Evolutionary conservation across 2,888 invertebrate genomes (phyloP).

Genomic region (Sympetrum striolatum): DNA sequence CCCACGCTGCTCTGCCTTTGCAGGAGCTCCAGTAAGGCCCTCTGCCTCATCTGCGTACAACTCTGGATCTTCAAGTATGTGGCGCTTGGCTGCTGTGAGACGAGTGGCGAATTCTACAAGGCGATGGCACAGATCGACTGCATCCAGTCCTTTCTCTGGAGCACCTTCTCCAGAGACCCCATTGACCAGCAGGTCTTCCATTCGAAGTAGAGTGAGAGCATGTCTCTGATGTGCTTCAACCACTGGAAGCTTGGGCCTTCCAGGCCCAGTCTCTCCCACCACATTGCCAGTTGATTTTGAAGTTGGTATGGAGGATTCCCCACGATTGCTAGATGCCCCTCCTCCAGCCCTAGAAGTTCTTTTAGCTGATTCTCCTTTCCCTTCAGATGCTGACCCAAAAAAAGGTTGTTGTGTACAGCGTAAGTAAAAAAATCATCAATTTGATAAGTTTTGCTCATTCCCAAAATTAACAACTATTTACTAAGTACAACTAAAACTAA

Average conservation of each 20-base stretch:
- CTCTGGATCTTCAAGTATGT: conserved; percentile 81
- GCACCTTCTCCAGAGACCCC: conserved; percentile 68
- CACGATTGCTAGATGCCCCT: neutral
- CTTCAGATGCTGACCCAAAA: neutral
- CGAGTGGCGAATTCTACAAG: conserved; percentile 78
- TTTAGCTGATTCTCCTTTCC: neutral
- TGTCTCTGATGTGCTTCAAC: conserved; percentile 79
- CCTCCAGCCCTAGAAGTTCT: neutral
- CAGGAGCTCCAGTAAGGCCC: conserved; percentile 58
- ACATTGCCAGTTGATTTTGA: conserved; percentile 43
- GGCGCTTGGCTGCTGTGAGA: conserved; percentile 81
- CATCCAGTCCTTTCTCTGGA: conserved; percentile 61
- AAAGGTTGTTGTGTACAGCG: no score
- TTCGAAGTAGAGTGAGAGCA: conserved; percentile 73
- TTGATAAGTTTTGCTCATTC: no score
- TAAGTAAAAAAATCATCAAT: neutral
- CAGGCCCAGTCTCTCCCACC: conserved; percentile 27
- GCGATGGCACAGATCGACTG: conserved; percentile 73
- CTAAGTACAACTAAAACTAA: no score
- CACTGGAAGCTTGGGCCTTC: conserved; percentile 61
- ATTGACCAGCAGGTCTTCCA: conserved; percentile 76
- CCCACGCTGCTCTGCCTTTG: conserved; percentile 70
- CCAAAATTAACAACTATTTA: no score
- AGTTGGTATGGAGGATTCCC: conserved; percentile 14
- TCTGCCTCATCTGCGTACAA: conserved; percentile 64